phyloP scores from a whole-genome alignment of 1,140 invertebrate genomes.

The Arion vulgaris region DNA sequence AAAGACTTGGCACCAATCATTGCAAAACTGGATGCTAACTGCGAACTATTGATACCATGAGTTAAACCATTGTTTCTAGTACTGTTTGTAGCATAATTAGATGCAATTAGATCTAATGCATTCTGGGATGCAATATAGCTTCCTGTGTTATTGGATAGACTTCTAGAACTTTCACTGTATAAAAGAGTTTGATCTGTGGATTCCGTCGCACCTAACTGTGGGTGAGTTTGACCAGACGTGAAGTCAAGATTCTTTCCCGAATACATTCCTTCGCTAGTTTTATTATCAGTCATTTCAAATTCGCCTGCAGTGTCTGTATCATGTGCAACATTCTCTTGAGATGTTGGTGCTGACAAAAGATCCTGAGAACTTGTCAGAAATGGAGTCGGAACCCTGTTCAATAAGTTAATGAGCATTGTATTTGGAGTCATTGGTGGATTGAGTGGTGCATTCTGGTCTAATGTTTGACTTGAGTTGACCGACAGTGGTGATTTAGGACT shows the following conservation, averaged over 20 bases:
- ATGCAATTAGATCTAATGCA: slow-evolving; percentile 30
- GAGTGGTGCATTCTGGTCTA: slow-evolving; percentile 14
- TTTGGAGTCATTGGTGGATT: slow-evolving; percentile 41
- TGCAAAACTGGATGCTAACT: background rate
- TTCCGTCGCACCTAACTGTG: background rate
- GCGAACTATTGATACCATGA: background rate
- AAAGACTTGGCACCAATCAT: background rate
- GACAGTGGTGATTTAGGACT: slow-evolving; percentile 37
- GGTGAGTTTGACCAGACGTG: background rate
- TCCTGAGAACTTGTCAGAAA: slow-evolving; percentile 33
- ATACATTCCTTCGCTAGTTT: background rate
- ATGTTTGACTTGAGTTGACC: slow-evolving; percentile 6
- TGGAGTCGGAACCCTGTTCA: slow-evolving; percentile 37
- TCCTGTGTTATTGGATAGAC: slow-evolving; percentile 1
- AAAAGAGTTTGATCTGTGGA: background rate
- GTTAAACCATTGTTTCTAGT: background rate
- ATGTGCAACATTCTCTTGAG: slow-evolving; percentile 18
- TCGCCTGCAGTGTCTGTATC: background rate
- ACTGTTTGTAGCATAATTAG: slow-evolving; percentile 6
- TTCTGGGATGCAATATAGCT: slow-evolving; percentile 7
- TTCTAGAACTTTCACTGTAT: background rate
- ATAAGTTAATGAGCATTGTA: slow-evolving; percentile 34
- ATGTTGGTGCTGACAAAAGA: slow-evolving; percentile 27
- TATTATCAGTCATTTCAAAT: background rate
- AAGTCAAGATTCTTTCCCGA: background rate